Evolutionary conservation across 2,113 vertebrate genomes (phyloP), one percentile per base, ranked within the genome.

Genomic region (Fukomys damarensis): DNA sequence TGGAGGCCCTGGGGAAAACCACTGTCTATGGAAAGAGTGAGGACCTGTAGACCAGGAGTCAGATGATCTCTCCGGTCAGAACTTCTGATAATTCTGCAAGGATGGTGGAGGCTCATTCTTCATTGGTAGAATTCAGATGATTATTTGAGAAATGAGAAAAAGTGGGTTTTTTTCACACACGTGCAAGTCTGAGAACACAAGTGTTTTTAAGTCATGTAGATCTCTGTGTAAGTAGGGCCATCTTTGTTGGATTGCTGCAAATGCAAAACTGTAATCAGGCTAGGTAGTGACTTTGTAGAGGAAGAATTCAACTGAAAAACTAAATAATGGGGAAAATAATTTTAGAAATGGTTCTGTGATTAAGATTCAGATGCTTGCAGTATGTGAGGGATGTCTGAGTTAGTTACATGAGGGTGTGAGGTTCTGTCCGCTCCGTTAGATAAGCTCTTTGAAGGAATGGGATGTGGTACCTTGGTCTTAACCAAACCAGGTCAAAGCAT

Each of bases 161-260:
- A 43, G 28, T 52, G 5, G 12, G 24, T 81, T 91, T 41, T 79
- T 70, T 82, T 86, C 20, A 32, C 2, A 80, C 0, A 7, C 13
- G 28, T 0, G 0, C 66, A 30, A 43, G 26, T 61, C 38, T 26
- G 41, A 87, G 58, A 56, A 54, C 28, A 43, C 0, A 0, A 3
- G 19, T 76, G 16, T 76, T 93, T 68, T 24, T 32, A 24, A 35
- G 7, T 82, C 11, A 2, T 5, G 5, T 12, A 65, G 80, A 22
- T 54, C 19, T 84, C 74, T 72, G 3, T 59, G 2, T 84, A 38
- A 79, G 43, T 10, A 79, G 65, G 49, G 28, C 28, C 11, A 24
- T 83, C 63, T 43, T 72, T 74, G 88, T 80, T 94, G 59, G 26
- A 26, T 80, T 35, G 24, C 41, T 96, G 54, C 58, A 87, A 38